A percentile compares a stretch with the other conserved stretches of the same genome.
These are phyloP conservation scores for Zhengitettix transpicula DNA, from an alignment of 2,888 invertebrate species.

Conservation along the genomic window DNA sequence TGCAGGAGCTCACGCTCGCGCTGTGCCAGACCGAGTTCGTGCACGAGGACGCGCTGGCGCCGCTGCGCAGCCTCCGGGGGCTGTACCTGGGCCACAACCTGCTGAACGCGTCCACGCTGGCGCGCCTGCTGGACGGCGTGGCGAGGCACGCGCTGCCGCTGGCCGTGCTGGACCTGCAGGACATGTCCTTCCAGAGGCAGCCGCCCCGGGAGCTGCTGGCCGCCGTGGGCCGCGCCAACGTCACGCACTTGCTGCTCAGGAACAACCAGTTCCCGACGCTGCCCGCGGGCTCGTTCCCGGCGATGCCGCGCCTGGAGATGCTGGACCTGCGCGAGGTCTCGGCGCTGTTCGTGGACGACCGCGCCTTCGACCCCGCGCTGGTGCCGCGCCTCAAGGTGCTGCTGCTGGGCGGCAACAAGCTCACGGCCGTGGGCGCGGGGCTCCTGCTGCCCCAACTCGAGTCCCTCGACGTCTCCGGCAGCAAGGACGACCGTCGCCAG, in stretches of 20 bases:
- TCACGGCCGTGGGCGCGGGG: slow-evolving; percentile 33
- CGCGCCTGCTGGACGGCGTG: background rate
- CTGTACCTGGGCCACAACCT: background rate
- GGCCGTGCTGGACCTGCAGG: background rate
- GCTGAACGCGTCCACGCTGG: background rate
- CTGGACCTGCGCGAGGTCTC: slow-evolving; percentile 37
- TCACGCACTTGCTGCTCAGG: slow-evolving; percentile 30
- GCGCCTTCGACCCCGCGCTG: slow-evolving; percentile 29
- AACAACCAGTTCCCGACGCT: slow-evolving; percentile 40
- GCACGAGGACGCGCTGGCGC: background rate
- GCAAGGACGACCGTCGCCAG: background rate
- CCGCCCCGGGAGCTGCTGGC: background rate
- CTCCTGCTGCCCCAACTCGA: slow-evolving; percentile 28
- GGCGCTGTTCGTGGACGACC: slow-evolving; percentile 16
- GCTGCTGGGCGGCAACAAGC: slow-evolving; percentile 33
- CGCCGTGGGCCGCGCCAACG: slow-evolving; percentile 20
- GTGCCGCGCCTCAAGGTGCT: slow-evolving; percentile 35
- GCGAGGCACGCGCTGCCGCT: background rate
- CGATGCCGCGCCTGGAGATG: slow-evolving; percentile 34
- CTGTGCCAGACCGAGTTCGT: background rate
- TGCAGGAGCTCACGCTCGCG: background rate
- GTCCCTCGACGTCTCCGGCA: background rate
- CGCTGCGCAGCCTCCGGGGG: background rate
- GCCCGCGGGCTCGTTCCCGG: slow-evolving; percentile 31
- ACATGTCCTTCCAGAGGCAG: background rate